These are phyloP conservation scores for Nylanderia fulva DNA, from an alignment of 1,140 invertebrate genomes.

Conservation along the genomic window DNA sequence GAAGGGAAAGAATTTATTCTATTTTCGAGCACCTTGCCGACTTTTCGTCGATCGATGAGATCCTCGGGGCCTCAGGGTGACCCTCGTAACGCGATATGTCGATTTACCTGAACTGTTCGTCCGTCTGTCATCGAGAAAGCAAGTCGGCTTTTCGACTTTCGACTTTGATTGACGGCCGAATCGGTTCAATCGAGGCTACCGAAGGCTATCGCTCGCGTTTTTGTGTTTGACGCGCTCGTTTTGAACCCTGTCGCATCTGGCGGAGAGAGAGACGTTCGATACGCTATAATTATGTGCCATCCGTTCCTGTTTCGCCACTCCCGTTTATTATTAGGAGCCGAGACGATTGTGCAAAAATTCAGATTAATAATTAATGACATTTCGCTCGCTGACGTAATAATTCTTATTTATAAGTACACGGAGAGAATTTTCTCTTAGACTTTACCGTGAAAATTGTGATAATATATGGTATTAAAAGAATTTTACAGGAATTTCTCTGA, in stretches of 20 bases:
- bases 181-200: conserved; percentile 54
- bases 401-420: too few species aligned
- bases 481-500: too few species aligned
- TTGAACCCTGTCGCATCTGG: conserved; percentile 50
- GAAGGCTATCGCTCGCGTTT: conserved; percentile 49
- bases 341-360: too few species aligned
- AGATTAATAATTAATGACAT: too few species aligned
- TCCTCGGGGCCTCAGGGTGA: too few species aligned
- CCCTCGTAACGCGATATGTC: conserved; percentile 68
- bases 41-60: background rate
- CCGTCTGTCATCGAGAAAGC: conserved; percentile 50
- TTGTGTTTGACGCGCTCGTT: conserved; percentile 41
- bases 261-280: conserved; percentile 49
- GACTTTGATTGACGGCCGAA: conserved; percentile 74
- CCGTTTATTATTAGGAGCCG: background rate
- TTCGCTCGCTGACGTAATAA: too few species aligned
- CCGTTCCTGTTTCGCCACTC: conserved; percentile 22
- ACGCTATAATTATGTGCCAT: conserved; percentile 47
- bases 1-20: background rate
- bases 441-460: too few species aligned
- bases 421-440: too few species aligned
- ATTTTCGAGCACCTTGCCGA: conserved; percentile 23
- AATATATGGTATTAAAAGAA: too few species aligned
- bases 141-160: conserved; percentile 70
- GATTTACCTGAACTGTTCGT: conserved; percentile 63